Base-by-base conservation (phyloP, 2,888 invertebrate genomes). In the Cryptocephalus primarius region DNA sequence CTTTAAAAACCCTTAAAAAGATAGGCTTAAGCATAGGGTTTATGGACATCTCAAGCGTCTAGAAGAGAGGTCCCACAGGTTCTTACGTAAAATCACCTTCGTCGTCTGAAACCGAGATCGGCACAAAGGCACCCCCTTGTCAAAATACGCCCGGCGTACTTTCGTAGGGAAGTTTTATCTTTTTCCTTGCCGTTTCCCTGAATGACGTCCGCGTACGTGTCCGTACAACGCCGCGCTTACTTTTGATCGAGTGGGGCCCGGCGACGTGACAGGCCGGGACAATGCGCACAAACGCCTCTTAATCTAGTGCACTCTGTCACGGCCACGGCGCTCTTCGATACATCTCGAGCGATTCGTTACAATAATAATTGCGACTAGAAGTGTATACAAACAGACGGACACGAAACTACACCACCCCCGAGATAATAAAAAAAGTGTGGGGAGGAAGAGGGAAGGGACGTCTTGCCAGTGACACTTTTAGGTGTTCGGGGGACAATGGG, bases 271-370 rank as follows among this genome's bases (percentile, higher is more conserved):
- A 66, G 62, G 54, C 56, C 47, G 51, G 22, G 58, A 65, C 64
- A 65, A 64, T 62, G 51, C 22, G 40, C 32, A 36, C 36, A 12
- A 47, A 50, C 42, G 51, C 49, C 61, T 60, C 63, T 65, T 65
- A 65, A 65, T 64, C 64, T 63, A 63, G 64, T 60, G 59, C 63
- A 65, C 65, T 64, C 60, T 65, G 65, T 65, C 65, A 65, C 55
- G 55, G 56, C 62, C 65, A 65, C 63, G 64, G 60, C 47, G 49
- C 46, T 32, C 36, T 36, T 51, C 38, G 53, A 53, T 53, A 55
- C 53, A 53, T 47, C 50, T 48, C 49, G 22, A 22, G 22, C 50
- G 50, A 53, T 48, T 49, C 51, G 51, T 47, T 49, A 51, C 44
- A 53, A 53, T 49, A 48, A 50, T 48, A 47, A 47, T 22, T 22